Evolutionary conservation across 2,888 invertebrate genomes (phyloP).

Genomic region (Apantesis nais): DNA sequence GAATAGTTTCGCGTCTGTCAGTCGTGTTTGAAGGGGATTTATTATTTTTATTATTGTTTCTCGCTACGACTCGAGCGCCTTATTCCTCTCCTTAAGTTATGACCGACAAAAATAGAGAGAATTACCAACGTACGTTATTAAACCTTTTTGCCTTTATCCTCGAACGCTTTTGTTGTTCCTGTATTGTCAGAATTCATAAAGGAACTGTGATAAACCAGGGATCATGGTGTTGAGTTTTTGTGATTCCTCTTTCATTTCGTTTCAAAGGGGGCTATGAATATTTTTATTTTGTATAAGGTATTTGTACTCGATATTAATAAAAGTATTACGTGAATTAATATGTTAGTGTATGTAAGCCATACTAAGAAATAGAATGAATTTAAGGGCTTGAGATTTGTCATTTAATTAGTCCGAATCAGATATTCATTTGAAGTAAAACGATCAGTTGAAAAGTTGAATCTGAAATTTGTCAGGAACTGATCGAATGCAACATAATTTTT

Average conservation of each 20-base stretch:
- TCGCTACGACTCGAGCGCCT: conserved; percentile 66
- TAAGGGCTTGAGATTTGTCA: too few relatives aligned
- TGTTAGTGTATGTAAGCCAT: not conserved
- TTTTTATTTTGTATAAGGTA: not conserved
- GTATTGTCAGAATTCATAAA: conserved; percentile 44
- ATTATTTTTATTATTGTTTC: conserved; percentile 85
- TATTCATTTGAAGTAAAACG: too few relatives aligned
- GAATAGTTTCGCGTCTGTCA: conserved; percentile 84
- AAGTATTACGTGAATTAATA: not conserved
- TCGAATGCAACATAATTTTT: too few relatives aligned
- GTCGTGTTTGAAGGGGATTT: conserved; percentile 81
- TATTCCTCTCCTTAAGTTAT: conserved; percentile 68
- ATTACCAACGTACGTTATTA: conserved; percentile 59
- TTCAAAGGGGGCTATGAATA: conserved; percentile 16
- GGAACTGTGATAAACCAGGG: conserved; percentile 40
- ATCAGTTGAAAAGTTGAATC: too few relatives aligned
- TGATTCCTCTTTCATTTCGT: conserved; percentile 20
- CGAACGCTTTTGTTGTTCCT: conserved; percentile 49
- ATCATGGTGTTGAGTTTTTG: conserved; percentile 39
- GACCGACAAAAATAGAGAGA: conserved; percentile 60
- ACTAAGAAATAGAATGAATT: not conserved
- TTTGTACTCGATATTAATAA: not conserved
- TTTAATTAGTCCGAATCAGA: too few relatives aligned
- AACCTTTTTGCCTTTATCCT: conserved; percentile 58
- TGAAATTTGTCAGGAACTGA: too few relatives aligned